phyloP scores from a whole-genome alignment of 2,888 invertebrate species.

The Microplitis deprimator region DNA sequence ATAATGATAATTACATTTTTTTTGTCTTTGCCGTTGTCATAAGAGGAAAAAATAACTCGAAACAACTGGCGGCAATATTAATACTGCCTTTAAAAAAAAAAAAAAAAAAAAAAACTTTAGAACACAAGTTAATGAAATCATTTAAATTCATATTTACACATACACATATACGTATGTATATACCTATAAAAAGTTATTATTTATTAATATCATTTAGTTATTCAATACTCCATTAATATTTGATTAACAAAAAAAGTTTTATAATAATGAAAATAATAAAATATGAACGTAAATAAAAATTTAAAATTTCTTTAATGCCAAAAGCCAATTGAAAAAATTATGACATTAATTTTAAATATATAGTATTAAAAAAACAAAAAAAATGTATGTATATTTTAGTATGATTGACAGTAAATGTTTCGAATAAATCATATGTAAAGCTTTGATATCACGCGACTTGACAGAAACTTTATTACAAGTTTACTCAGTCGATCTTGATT shows the following conservation, averaged over 20 bases:
- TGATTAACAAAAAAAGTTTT: no score
- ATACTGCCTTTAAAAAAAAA: no score
- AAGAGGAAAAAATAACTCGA: no score
- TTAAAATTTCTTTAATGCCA: not conserved
- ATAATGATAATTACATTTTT: conserved; percentile 1
- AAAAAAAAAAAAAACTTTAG: no score
- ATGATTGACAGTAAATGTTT: not conserved
- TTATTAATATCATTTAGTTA: no score
- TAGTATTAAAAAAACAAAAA: not conserved
- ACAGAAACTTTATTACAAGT: conserved; percentile 1
- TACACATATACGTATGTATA: no score
- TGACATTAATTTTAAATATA: conserved; percentile 1
- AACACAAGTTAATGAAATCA: no score
- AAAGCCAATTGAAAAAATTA: not conserved
- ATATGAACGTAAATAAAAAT: not conserved
- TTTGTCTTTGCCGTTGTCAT: not conserved
- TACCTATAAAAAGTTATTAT: no score
- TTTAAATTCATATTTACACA: no score
- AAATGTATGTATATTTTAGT: not conserved
- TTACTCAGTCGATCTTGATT: conserved; percentile 1
- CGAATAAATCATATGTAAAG: not conserved
- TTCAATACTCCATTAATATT: no score
- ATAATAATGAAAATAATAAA: not conserved
- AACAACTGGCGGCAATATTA: no score
- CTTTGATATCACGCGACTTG: not conserved